Base-by-base conservation (phyloP, 2,797 vertebrate species). In the Nasua narica region DNA sequence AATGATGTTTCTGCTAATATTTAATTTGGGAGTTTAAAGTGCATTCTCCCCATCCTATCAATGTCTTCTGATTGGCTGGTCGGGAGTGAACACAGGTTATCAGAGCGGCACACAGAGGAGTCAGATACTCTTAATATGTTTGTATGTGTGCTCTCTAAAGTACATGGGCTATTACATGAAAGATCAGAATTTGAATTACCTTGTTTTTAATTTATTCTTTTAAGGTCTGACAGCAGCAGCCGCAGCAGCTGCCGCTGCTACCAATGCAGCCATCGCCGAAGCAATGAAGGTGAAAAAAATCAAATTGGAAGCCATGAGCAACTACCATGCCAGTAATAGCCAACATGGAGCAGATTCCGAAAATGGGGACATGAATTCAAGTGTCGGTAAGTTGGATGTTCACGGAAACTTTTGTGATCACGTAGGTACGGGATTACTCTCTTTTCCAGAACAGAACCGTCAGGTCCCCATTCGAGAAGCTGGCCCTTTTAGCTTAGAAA, bases 251-350 rank as follows among this genome's bases (percentile, higher is more conserved):
- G 99, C 99, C 21, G 99, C 99, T 90, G 99, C 99, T 98, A 99
- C 99, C 98, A 99, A 99, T 35, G 99, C 99, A 11, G 99, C 99
- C 97, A 99, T 99, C 94, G 99, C 99, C 25, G 99, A 99, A 99
- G 99, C 99, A 99, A 99, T 99, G 99, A 99, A 99, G 99, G 99
- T 99, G 98, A 99, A 99, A 99, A 99, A 99, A 99, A 99, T 99
- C 99, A 99, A 99, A 99, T 98, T 99, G 98, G 99, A 99, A 99
- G 99, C 99, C 97, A 99, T 99, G 99, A 99, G 99, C 98, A 99
- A 99, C 99, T 99, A 99, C 99, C 99, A 99, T 97, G 98, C 99
- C 98, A 99, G 99, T 99, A 99, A 99, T 99, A 99, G 99, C 98
- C 99, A 99, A 98, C 99, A 99, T 69, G 99, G 99, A 97, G 98